A percentile compares a stretch with the other conserved stretches of the same genome.
Conservation (phyloP, 1,140 invertebrate genomes). For the Pomacea maculata region DNA sequence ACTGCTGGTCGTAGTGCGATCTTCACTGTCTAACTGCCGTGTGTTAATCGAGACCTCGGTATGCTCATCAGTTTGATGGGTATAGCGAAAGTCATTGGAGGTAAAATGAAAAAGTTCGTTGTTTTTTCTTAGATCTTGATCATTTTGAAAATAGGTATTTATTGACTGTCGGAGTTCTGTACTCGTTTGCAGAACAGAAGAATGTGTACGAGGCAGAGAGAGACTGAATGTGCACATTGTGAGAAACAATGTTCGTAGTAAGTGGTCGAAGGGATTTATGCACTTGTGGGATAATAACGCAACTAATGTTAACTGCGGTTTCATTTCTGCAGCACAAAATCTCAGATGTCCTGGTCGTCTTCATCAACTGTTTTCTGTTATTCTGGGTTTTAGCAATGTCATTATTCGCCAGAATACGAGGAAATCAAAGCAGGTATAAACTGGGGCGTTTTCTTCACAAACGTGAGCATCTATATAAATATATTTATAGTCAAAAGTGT, state of each 20-base stretch:
- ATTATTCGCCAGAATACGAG: too few relatives aligned
- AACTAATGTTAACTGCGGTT: too few relatives aligned
- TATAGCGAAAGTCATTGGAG: constrained; percentile 54
- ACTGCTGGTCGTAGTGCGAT: constrained; percentile 91
- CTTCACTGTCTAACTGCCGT: constrained; percentile 86
- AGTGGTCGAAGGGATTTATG: not conserved
- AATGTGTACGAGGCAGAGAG: not conserved
- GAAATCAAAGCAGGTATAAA: too few relatives aligned
- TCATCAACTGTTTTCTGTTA: too few relatives aligned
- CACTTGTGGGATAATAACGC: too few relatives aligned
- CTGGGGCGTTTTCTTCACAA: too few relatives aligned
- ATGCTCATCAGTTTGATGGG: constrained; percentile 40
- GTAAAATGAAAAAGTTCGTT: constrained; percentile 66
- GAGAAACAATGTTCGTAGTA: not conserved
- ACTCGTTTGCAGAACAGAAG: not conserved
- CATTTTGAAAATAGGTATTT: not conserved
- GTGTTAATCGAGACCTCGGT: constrained; percentile 61
- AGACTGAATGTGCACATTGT: not conserved
- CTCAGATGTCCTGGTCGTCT: too few relatives aligned
- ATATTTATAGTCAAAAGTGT: too few relatives aligned
- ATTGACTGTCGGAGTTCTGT: not conserved
- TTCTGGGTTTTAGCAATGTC: too few relatives aligned
- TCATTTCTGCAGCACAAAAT: too few relatives aligned
- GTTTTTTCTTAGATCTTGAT: not conserved
- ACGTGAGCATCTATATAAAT: too few relatives aligned